Percentiles rank a stretch among this genome's conserved stretches.
Conservation (phyloP, 2,113 vertebrate species). For the Chaenocephalus aceratus region DNA sequence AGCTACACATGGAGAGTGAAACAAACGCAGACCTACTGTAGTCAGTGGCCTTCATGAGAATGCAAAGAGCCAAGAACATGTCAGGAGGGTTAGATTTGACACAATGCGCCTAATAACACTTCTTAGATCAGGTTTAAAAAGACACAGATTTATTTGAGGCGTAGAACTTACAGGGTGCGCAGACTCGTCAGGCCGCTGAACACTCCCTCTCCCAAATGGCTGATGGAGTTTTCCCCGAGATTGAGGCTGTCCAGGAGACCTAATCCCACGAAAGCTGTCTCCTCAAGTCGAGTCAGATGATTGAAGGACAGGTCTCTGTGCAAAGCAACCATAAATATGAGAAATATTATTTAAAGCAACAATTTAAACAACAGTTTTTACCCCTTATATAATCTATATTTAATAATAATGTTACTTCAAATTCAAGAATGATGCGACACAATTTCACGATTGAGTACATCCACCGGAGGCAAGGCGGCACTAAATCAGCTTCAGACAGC, state of each 20-base stretch:
- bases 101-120: not conserved
- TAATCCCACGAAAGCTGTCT: constrained; percentile 91
- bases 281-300: constrained; percentile 94
- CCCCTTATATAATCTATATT: not conserved
- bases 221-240: constrained; percentile 93
- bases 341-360: constrained; percentile 2
- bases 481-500: constrained; percentile 5
- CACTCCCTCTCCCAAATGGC: constrained; percentile 93
- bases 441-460: constrained; percentile 17
- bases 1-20: constrained; percentile 28
- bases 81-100: constrained; percentile 24
- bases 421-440: not conserved
- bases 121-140: not conserved
- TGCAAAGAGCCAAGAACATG: constrained; percentile 54
- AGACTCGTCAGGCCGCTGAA: constrained; percentile 91
- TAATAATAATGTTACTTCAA: not conserved
- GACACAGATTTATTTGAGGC: not conserved
- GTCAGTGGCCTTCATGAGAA: constrained; percentile 42
- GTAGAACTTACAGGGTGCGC: constrained; percentile 84
- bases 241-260: constrained; percentile 91
- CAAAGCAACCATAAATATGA: constrained; percentile 21
- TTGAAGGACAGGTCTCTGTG: constrained; percentile 94
- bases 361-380: not conserved
- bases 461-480: constrained; percentile 3
- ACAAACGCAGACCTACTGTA: constrained; percentile 52